Evolutionary conservation across 2,797 vertebrate species (phyloP), one percentile per base, ranked within the genome.

Genomic region (Clarias pachynema): DNA sequence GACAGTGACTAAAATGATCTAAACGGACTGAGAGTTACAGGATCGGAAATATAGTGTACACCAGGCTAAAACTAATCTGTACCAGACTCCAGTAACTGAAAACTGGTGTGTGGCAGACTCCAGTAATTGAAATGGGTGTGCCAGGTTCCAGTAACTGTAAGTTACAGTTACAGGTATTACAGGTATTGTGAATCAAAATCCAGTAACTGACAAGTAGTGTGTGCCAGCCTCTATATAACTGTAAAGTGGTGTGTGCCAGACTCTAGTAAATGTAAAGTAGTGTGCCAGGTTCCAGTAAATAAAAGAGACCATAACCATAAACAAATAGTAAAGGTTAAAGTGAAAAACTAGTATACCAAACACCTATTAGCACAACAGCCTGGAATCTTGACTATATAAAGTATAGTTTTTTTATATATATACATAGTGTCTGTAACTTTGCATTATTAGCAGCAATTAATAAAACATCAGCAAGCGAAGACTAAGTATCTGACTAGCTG

Each of bases 1-100:
- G 79, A 82, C 92, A 93, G 90, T 2, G 20, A 79, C 62, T 2
- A 5, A 40, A 8, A 66, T 4, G 49, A 53, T 1, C 49, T 0
- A 49, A 49, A 49, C 40, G 40, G 40, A 44, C 40, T 44, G 40
- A 44, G 40, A 9, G 40, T 44, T 9, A 44, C 44, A 2, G 44
- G 10, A 49, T 49, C 44, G 9, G 44, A 49, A 81, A 37, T 56
- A 22, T 24, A 5, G 18, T 40, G 1, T 53, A 24, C 31, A 22
- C 5, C 7, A 2, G 31, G 15, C 18, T 29, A 57, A 49, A 49
- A 5, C 10, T 3, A 1, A 65, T 59, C 4, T 29, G 10, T 1
- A 29, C 37, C 22, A 24, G 37, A 29, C 18, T n/a, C 72, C 34
- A 53, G 1, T 9, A 81, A 16, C 7, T 5, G 9, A 53, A 79